phyloP scores from a whole-genome alignment of 2,888 invertebrate genomes.

The Pteria penguin region DNA sequence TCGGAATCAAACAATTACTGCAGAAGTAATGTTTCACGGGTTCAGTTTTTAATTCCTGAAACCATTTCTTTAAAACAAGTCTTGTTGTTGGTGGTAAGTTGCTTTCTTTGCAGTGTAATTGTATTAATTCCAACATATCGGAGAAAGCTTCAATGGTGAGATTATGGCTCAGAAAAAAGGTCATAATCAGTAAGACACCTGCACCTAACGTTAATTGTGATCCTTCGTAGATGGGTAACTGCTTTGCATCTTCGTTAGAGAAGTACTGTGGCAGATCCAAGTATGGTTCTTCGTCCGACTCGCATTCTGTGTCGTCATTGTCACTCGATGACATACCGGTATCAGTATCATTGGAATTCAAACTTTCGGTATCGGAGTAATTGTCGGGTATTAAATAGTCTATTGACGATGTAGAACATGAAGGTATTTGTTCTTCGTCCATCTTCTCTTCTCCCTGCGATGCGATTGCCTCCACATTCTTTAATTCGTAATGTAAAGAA shows the following conservation, averaged over 20 bases:
- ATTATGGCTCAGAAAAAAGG: constrained; percentile 19
- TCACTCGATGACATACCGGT: neutral
- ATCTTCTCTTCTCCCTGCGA: neutral
- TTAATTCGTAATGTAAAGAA: neutral
- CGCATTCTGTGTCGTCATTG: neutral
- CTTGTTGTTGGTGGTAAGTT: constrained; percentile 9
- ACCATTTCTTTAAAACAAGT: constrained; percentile 26
- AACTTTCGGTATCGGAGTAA: neutral
- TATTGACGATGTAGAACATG: too few relatives aligned
- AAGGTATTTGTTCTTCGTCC: neutral
- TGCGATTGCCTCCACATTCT: neutral
- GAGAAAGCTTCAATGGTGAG: constrained; percentile 22
- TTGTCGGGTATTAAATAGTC: neutral
- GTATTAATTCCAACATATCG: constrained; percentile 15
- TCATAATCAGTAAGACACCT: constrained; percentile 28
- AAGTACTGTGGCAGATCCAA: neutral
- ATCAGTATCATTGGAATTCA: too few relatives aligned
- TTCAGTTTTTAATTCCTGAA: constrained; percentile 22
- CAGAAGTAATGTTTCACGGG: constrained; percentile 30
- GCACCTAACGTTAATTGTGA: constrained; percentile 16
- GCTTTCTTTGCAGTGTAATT: constrained; percentile 15
- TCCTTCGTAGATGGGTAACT: constrained; percentile 19
- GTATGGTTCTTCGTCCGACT: neutral
- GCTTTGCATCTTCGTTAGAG: neutral
- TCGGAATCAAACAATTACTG: neutral